Conservation (phyloP, 2,113 vertebrate species). For the Pseudopodoces humilis region DNA sequence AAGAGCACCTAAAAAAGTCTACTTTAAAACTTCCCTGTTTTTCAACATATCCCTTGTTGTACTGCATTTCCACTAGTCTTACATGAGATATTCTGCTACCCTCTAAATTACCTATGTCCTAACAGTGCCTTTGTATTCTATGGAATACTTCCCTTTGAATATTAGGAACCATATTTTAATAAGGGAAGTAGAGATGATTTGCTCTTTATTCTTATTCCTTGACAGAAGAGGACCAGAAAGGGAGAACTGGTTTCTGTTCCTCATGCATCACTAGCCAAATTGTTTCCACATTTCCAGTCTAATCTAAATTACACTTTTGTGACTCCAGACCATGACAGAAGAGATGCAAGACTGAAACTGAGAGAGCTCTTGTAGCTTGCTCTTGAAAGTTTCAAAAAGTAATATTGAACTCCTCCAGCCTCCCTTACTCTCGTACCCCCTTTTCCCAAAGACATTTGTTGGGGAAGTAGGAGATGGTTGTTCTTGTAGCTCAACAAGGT, state of each 20-base stretch:
- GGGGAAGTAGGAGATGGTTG: neutral
- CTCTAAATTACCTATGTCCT: neutral
- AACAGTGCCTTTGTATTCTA: neutral
- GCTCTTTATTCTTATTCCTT: neutral
- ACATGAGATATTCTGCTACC: neutral
- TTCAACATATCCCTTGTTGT: neutral
- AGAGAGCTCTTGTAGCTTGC: neutral
- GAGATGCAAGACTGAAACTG: neutral
- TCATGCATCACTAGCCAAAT: constrained; percentile 7
- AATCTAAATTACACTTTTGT: constrained; percentile 12
- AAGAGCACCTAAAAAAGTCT: neutral
- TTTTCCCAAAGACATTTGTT: neutral
- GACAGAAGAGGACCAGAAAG: neutral
- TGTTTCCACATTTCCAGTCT: constrained; percentile 40
- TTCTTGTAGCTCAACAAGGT: neutral
- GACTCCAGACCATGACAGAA: neutral
- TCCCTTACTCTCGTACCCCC: neutral
- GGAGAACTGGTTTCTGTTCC: constrained; percentile 5
- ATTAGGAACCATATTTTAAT: neutral
- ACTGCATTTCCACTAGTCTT: neutral
- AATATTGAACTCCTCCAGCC: neutral
- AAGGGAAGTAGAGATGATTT: neutral
- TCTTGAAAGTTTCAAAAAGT: constrained; percentile 1
- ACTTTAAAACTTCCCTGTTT: neutral
- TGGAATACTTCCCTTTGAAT: neutral